Conservation (phyloP, 1,140 invertebrate species). For the Drosophila neocordata region DNA sequence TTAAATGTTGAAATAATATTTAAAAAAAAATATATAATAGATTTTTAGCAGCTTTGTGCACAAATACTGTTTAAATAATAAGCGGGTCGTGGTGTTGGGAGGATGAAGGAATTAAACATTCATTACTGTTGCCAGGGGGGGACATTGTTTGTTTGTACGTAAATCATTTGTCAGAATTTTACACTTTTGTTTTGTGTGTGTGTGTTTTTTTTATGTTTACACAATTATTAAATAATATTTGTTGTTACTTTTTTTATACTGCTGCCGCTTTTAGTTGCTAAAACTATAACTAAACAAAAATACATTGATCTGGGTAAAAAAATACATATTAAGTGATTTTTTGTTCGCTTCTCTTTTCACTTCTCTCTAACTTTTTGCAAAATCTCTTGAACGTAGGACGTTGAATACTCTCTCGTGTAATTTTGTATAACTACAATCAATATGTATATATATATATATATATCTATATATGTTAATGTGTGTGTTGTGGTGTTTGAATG, state of each 20-base stretch:
- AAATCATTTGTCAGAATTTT: constrained; percentile 29
- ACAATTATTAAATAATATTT: constrained; percentile 45
- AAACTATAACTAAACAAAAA: constrained; percentile 49
- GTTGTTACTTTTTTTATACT: constrained; percentile 33
- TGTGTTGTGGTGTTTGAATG: constrained; percentile 28
- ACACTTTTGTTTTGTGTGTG: constrained; percentile 3
- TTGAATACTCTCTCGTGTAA: constrained; percentile 50
- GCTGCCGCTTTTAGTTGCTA: constrained; percentile 21
- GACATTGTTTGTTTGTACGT: constrained; percentile 48
- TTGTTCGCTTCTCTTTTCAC: constrained; percentile 14
- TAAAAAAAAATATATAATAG: not conserved
- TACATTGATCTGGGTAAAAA: constrained; percentile 33
- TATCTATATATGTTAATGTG: constrained; percentile 29
- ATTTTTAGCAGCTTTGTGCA: constrained; percentile 60
- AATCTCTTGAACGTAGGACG: constrained; percentile 44
- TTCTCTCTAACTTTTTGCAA: constrained; percentile 14
- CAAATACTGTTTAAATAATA: constrained; percentile 66
- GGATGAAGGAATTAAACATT: not conserved
- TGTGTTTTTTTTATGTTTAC: not conserved
- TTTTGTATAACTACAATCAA: constrained; percentile 30
- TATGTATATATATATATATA: constrained; percentile 33
- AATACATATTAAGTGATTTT: constrained; percentile 40
- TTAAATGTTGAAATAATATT: constrained; percentile 25
- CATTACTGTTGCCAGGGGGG: constrained; percentile 15
- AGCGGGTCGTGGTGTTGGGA: constrained; percentile 8